Percentiles rank a stretch among this genome's conserved stretches.
phyloP scores from a whole-genome alignment of 2,888 invertebrate species.

The Andrena minutula region DNA sequence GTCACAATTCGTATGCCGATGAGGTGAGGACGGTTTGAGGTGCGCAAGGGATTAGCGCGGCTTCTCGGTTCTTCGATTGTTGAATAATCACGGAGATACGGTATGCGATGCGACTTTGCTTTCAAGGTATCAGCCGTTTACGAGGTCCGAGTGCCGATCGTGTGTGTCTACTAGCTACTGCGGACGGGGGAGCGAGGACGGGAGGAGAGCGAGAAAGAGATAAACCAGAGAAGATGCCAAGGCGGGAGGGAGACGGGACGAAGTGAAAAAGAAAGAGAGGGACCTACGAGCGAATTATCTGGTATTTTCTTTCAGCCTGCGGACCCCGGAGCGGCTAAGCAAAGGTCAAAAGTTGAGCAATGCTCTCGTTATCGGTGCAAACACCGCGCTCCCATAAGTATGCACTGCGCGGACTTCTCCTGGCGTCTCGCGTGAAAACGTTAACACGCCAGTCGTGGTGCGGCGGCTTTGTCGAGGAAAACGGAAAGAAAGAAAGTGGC shows the following conservation, averaged over 20 bases:
- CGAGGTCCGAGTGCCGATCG: slow-evolving; percentile 17
- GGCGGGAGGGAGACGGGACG: background rate
- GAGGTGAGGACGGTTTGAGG: background rate
- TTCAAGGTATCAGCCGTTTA: slow-evolving; percentile 40
- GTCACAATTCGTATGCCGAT: no score
- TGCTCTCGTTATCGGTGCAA: slow-evolving; percentile 78
- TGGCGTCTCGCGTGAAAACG: slow-evolving; percentile 39
- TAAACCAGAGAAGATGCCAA: background rate
- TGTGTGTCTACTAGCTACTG: slow-evolving; percentile 23
- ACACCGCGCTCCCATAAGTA: slow-evolving; percentile 69
- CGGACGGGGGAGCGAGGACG: slow-evolving; percentile 11
- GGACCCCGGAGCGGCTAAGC: slow-evolving; percentile 74
- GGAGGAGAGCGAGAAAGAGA: slow-evolving; percentile 19
- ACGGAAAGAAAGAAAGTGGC: no score
- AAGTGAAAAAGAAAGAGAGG: slow-evolving; percentile 41
- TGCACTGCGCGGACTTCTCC: slow-evolving; percentile 47
- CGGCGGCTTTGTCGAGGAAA: background rate
- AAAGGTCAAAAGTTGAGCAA: slow-evolving; percentile 82
- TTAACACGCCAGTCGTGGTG: slow-evolving; percentile 9
- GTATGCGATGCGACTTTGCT: slow-evolving; percentile 29
- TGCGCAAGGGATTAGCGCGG: background rate
- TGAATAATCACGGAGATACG: slow-evolving; percentile 35
- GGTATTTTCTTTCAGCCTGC: slow-evolving; percentile 75
- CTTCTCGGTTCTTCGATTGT: slow-evolving; percentile 13
- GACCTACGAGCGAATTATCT: slow-evolving; percentile 72